Conservation (phyloP, 2,113 vertebrate species). For the Greenwoodochromis staneri region DNA sequence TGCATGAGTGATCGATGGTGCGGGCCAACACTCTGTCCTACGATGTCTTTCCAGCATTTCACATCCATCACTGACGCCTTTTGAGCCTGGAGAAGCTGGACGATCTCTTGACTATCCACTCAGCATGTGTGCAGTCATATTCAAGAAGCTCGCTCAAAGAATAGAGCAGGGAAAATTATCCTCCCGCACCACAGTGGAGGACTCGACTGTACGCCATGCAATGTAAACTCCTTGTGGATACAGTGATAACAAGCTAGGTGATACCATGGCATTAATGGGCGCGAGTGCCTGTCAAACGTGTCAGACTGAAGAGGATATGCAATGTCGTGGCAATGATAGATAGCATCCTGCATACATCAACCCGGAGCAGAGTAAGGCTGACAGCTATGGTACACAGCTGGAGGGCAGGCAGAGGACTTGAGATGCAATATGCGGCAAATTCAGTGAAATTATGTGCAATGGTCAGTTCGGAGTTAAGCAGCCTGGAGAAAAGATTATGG, state of each 20-base stretch:
- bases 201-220: background rate
- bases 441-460: slow-evolving; percentile 23
- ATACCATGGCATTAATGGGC: slow-evolving; percentile 31
- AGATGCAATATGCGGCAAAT: slow-evolving; percentile 26
- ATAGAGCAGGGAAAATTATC: background rate
- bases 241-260: slow-evolving; percentile 35
- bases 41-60: slow-evolving; percentile 52
- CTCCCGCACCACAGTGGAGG: background rate
- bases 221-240: background rate
- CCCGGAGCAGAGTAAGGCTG: slow-evolving; percentile 11
- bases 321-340: slow-evolving; percentile 50
- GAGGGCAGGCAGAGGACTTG: slow-evolving; percentile 44
- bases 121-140: background rate
- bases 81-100: background rate
- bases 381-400: slow-evolving; percentile 38
- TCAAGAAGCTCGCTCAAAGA: background rate
- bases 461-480: slow-evolving; percentile 5
- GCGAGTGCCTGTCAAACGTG: slow-evolving; percentile 45
- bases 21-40: slow-evolving; percentile 54
- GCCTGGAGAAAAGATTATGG: background rate
- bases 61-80: slow-evolving; percentile 43
- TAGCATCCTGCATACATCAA: slow-evolving; percentile 38
- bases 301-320: slow-evolving; percentile 35
- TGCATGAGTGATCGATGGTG: slow-evolving; percentile 55
- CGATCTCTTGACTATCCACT: slow-evolving; percentile 4